A percentile compares a stretch with the other conserved stretches of the same genome.
These are phyloP conservation scores for Motacilla alba DNA, from an alignment of 2,113 vertebrate genomes.

Conservation along the genomic window DNA sequence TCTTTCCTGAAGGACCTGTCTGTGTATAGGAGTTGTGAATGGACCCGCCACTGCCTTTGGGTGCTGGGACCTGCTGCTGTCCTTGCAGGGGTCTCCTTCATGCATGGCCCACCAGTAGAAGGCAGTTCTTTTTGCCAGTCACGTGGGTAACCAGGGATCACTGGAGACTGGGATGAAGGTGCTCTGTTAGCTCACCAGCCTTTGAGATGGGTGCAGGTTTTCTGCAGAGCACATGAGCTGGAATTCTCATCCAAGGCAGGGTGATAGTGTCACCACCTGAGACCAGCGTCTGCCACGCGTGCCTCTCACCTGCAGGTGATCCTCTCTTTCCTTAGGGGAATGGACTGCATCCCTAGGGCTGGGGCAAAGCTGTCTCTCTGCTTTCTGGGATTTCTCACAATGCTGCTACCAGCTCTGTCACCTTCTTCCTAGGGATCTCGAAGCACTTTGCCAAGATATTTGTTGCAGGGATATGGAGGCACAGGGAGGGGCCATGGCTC, in stretches of 20 bases:
- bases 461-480: conserved; percentile 25
- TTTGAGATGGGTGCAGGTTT: background rate
- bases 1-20: background rate
- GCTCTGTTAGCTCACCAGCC: background rate
- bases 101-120: background rate
- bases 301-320: background rate
- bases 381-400: background rate
- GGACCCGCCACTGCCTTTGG: background rate
- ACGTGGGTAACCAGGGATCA: background rate
- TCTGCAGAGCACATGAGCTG: background rate
- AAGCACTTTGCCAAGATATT: conserved; percentile 57
- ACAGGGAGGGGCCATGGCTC: conserved; percentile 43
- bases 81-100: background rate
- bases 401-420: background rate
- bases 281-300: background rate
- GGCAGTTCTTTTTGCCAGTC: background rate
- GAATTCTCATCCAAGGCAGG: background rate
- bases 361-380: conserved; percentile 4
- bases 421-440: conserved; percentile 40
- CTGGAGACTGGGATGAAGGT: background rate
- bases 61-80: background rate
- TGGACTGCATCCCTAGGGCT: background rate
- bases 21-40: background rate
- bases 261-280: background rate
- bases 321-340: background rate